A percentile compares a stretch with the other conserved stretches of the same genome.
Conservation (phyloP, 92 coral and sea anemone genomes). For the Bergia puertoricense region DNA sequence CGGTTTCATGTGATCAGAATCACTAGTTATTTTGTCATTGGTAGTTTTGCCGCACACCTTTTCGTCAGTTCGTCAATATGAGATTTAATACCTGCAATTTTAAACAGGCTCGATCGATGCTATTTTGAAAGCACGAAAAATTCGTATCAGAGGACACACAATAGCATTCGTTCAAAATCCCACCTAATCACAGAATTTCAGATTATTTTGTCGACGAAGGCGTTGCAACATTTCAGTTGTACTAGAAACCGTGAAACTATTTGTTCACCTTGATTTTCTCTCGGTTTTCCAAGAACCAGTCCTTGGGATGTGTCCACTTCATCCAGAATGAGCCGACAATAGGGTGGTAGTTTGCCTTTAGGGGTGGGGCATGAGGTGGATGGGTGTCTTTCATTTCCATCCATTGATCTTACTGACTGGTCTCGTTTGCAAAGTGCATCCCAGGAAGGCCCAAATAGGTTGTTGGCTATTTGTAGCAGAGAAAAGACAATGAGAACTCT, state of each 20-base stretch:
- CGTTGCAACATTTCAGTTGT: neutral
- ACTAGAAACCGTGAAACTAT: too few relatives aligned
- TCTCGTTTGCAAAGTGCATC: neutral
- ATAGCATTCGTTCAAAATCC: too few relatives aligned
- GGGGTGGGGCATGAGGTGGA: neutral
- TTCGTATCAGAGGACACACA: too few relatives aligned
- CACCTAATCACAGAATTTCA: too few relatives aligned
- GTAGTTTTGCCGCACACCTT: neutral
- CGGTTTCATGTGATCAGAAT: too few relatives aligned
- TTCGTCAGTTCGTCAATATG: too few relatives aligned
- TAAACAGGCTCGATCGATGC: too few relatives aligned
- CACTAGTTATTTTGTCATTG: too few relatives aligned
- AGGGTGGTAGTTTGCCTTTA: neutral
- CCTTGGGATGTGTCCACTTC: conserved; percentile 12
- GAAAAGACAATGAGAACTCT: neutral
- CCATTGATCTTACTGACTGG: neutral
- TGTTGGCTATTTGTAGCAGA: neutral
- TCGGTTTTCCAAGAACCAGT: conserved; percentile 22
- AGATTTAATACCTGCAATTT: too few relatives aligned
- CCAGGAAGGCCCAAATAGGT: neutral
- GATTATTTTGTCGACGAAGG: neutral
- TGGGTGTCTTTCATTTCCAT: neutral
- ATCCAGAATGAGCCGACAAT: conserved; percentile 12
- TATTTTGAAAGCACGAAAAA: too few relatives aligned
- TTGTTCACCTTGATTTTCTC: conserved; percentile 21